These are phyloP conservation scores for Ciconia maguari DNA, from an alignment of 2,113 vertebrate genomes.

Conservation along the genomic window DNA sequence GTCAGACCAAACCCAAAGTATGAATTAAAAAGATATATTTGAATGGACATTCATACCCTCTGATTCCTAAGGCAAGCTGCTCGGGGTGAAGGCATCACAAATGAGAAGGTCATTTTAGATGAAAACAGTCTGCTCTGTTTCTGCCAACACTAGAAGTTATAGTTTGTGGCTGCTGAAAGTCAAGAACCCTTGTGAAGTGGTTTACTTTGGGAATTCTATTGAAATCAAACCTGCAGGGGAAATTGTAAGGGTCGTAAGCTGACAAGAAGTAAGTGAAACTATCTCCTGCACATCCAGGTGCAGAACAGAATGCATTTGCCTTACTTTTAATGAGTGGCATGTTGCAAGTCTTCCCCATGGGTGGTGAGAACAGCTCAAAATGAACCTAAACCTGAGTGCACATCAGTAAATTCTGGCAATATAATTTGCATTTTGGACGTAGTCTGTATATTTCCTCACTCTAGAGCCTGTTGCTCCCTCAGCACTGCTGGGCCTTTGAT, in stretches of 20 bases:
- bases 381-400: background rate
- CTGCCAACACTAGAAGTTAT: background rate
- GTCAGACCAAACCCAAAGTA: background rate
- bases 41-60: background rate
- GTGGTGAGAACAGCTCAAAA: background rate
- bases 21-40: background rate
- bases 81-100: background rate
- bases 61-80: background rate
- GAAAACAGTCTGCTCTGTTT: background rate
- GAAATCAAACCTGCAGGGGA: background rate
- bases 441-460: background rate
- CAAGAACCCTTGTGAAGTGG: background rate
- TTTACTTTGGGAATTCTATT: background rate
- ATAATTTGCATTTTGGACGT: background rate
- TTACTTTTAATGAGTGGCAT: background rate
- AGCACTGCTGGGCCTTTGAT: background rate
- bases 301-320: background rate
- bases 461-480: background rate
- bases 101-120: background rate
- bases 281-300: background rate
- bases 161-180: background rate
- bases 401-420: background rate
- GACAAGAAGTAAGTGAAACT: background rate
- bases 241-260: background rate
- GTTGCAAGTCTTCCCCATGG: background rate